phyloP scores from a whole-genome alignment of 2,113 vertebrate genomes.

The Ceyx cyanopectus region DNA sequence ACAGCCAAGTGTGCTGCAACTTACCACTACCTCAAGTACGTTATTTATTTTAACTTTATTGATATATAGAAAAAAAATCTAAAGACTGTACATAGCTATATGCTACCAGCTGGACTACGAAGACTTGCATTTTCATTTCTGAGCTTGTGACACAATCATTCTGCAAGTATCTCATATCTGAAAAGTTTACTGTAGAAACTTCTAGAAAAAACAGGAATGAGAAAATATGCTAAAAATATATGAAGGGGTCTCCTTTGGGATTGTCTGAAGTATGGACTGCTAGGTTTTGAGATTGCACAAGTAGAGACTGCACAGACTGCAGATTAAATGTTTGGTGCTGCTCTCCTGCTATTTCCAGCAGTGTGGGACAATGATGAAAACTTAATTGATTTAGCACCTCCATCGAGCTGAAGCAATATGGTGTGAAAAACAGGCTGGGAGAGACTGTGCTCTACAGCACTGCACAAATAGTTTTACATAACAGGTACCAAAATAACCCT shows the following conservation, averaged over 20 bases:
- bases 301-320: neutral
- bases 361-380: neutral
- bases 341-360: neutral
- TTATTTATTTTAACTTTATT: constrained; percentile 6
- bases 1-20: neutral
- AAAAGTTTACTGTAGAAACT: neutral
- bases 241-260: neutral
- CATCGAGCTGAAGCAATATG: neutral
- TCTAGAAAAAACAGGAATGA: neutral
- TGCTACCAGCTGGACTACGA: neutral
- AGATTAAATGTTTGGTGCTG: neutral
- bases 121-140: neutral
- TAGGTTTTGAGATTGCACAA: constrained; percentile 1
- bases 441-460: neutral
- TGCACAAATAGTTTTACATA: neutral
- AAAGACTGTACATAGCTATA: neutral
- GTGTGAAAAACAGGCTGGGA: neutral
- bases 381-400: constrained; percentile 13
- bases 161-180: neutral
- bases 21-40: neutral
- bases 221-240: neutral
- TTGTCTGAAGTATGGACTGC: neutral
- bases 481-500: neutral
- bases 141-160: neutral
- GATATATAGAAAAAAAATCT: neutral